Percentiles rank a stretch among this genome's conserved stretches.
These are phyloP conservation scores for Diaperis boleti DNA, from an alignment of 2,888 invertebrate genomes.

Conservation along the genomic window DNA sequence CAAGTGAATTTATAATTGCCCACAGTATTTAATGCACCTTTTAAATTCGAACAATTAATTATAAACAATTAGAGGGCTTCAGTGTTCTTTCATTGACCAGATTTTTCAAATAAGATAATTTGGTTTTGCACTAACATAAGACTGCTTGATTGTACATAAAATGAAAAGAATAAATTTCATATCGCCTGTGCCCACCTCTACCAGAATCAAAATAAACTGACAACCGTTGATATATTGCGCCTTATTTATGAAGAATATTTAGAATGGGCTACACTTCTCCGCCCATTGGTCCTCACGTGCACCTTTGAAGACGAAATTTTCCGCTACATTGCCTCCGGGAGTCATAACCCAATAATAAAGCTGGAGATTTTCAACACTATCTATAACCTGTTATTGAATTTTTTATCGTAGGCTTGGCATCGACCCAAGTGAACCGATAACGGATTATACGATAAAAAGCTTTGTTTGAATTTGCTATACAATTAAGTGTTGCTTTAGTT, in stretches of 20 bases:
- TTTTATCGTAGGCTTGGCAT: slow-evolving; percentile 14
- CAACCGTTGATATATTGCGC: slow-evolving; percentile 43
- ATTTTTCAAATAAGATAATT: too few species aligned
- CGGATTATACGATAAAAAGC: slow-evolving; percentile 19
- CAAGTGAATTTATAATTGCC: too few species aligned
- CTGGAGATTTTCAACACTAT: slow-evolving; percentile 37
- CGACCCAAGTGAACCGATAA: slow-evolving; percentile 18
- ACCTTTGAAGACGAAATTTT: slow-evolving; percentile 43
- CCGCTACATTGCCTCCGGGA: slow-evolving; percentile 41
- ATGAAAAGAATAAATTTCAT: too few species aligned
- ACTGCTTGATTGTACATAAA: too few species aligned
- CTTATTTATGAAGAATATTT: slow-evolving; percentile 40
- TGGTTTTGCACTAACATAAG: too few species aligned
- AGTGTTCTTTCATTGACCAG: too few species aligned
- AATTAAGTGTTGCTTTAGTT: slow-evolving; percentile 11
- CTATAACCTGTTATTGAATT: slow-evolving; percentile 38
- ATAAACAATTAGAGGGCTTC: too few species aligned
- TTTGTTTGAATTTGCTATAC: slow-evolving; percentile 13
- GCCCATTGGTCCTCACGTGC: slow-evolving; percentile 40
- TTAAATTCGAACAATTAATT: too few species aligned
- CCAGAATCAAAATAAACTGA: slow-evolving; percentile 35
- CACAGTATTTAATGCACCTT: too few species aligned
- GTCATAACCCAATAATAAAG: slow-evolving; percentile 43
- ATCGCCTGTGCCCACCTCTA: slow-evolving; percentile 16
- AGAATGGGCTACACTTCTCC: slow-evolving; percentile 39